These are phyloP conservation scores for Ryuthela nishihirai DNA, from an alignment of 2,888 invertebrate species.

Conservation along the genomic window DNA sequence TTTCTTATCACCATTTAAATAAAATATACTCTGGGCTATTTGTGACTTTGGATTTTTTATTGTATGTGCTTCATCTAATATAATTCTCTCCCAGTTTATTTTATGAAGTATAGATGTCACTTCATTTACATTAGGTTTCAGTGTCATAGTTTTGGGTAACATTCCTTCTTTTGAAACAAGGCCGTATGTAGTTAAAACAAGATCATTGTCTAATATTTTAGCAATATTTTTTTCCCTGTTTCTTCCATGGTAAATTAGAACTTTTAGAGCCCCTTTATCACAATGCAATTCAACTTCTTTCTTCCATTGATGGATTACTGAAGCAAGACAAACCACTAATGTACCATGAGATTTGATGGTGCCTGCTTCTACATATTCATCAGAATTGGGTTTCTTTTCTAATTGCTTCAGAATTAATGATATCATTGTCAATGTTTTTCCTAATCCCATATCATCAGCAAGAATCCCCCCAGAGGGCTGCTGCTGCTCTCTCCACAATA, in stretches of 20 bases:
- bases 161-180: slow-evolving; percentile 53
- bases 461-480: slow-evolving; percentile 56
- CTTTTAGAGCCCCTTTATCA: slow-evolving; percentile 59
- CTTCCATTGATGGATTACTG: slow-evolving; percentile 86
- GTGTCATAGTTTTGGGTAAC: slow-evolving; percentile 37
- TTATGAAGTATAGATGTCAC: slow-evolving; percentile 58
- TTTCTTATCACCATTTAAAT: slow-evolving; percentile 61
- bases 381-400: slow-evolving; percentile 1
- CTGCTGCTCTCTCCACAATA: slow-evolving; percentile 83
- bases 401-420: slow-evolving; percentile 62
- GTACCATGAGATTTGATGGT: slow-evolving; percentile 47
- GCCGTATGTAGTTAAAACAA: slow-evolving; percentile 87
- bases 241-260: slow-evolving; percentile 75
- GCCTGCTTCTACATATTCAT: not conserved
- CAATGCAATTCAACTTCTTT: slow-evolving; percentile 67
- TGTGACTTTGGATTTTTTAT: slow-evolving; percentile 82
- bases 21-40: slow-evolving; percentile 67
- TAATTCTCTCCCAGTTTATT: slow-evolving; percentile 77
- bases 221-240: slow-evolving; percentile 59
- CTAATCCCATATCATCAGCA: slow-evolving; percentile 77
- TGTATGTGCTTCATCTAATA: slow-evolving; percentile 90
- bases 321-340: slow-evolving; percentile 89
- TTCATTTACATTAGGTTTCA: slow-evolving; percentile 46
- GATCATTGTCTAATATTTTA: slow-evolving; percentile 60
- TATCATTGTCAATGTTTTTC: slow-evolving; percentile 80